A percentile compares a stretch with the other conserved stretches of the same genome.
Conservation (phyloP, 2,797 vertebrate genomes). For the Pristis pectinata region DNA sequence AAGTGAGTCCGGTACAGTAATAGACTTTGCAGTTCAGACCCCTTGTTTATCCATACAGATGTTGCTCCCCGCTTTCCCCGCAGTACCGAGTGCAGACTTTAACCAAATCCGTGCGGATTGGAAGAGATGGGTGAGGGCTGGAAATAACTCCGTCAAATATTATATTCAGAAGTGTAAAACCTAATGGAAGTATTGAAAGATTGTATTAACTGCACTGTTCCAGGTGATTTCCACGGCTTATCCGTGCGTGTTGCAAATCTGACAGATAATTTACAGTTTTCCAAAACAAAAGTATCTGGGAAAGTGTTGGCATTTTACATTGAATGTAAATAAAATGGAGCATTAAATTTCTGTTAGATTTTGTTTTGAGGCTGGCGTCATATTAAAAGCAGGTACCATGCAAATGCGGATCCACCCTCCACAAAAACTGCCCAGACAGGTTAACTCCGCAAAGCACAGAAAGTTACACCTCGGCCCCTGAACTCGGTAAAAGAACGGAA, state of each 20-base stretch:
- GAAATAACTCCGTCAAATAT: not conserved
- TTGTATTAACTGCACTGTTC: not conserved
- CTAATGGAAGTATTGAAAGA: not conserved
- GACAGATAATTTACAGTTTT: too few relatives aligned
- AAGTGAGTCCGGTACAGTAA: too few relatives aligned
- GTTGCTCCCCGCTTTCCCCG: not conserved
- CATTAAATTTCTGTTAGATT: not conserved
- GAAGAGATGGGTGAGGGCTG: not conserved
- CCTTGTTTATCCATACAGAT: not conserved
- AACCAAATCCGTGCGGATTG: not conserved
- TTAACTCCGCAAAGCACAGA: not conserved
- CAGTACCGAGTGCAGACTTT: not conserved
- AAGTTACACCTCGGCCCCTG: not conserved
- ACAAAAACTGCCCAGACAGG: not conserved
- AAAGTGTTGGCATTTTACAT: not conserved
- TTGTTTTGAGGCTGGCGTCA: not conserved
- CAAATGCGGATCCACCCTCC: too few relatives aligned
- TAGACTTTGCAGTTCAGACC: too few relatives aligned
- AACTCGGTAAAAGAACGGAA: not conserved
- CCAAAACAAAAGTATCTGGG: too few relatives aligned
- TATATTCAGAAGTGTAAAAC: not conserved
- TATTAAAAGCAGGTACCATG: not conserved
- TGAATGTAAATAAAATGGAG: not conserved
- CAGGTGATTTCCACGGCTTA: not conserved
- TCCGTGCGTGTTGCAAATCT: not conserved